Conservation (phyloP, 1,140 invertebrate genomes). For the Potamilus streckersoni region DNA sequence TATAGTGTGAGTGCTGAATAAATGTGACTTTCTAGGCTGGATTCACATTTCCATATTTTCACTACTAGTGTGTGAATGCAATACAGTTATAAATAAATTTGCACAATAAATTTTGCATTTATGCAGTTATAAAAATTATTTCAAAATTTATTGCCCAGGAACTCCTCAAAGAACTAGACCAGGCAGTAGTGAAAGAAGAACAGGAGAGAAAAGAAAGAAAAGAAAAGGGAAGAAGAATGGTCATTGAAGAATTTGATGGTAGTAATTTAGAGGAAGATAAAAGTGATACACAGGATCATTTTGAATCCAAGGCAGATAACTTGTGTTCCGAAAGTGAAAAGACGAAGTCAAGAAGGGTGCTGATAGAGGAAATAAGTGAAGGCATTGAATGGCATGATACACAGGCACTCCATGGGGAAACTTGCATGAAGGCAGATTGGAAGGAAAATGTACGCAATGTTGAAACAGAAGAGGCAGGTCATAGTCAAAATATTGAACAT, state of each 20-base stretch:
- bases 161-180: conserved; percentile 38
- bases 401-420: too few species aligned
- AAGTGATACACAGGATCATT: background rate
- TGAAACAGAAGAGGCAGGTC: too few species aligned
- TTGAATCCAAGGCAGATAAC: conserved; percentile 1
- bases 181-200: conserved; percentile 31
- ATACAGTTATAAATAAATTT: background rate
- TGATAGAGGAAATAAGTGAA: too few species aligned
- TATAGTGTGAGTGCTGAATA: too few species aligned
- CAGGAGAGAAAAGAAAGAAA: conserved; percentile 45
- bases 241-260: conserved; percentile 60
- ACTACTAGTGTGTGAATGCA: background rate
- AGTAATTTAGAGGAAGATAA: background rate
- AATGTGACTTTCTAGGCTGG: background rate
- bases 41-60: background rate
- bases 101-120: background rate
- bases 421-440: too few species aligned
- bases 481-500: too few species aligned
- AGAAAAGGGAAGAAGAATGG: conserved; percentile 52
- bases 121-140: background rate
- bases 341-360: too few species aligned
- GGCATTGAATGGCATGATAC: too few species aligned
- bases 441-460: too few species aligned
- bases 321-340: background rate
- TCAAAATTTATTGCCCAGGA: conserved; percentile 32